A percentile compares a stretch with the other conserved stretches of the same genome.
Conservation (phyloP, 1,140 invertebrate genomes). For the Zophobas morio region DNA sequence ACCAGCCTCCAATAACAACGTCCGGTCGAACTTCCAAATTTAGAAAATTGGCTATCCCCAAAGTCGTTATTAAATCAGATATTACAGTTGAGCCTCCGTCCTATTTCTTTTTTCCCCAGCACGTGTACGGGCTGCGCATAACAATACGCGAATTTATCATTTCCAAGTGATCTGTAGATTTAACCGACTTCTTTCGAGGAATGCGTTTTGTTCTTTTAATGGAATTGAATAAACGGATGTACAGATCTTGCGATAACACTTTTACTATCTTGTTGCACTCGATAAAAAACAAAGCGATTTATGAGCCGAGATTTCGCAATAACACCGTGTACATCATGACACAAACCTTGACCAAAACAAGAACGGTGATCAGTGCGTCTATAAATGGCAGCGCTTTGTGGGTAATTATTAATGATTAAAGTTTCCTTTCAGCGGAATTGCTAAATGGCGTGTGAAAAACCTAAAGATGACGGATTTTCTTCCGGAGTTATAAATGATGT, state of each 20-base stretch:
- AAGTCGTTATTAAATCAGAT: too few relatives aligned
- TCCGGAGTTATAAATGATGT: neutral
- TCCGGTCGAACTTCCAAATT: too few relatives aligned
- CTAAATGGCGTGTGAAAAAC: constrained; percentile 2
- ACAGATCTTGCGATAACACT: constrained; percentile 11
- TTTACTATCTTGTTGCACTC: neutral
- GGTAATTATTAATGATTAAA: constrained; percentile 1
- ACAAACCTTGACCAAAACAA: neutral
- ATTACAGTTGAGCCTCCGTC: neutral
- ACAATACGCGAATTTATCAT: constrained; percentile 22
- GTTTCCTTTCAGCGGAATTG: neutral
- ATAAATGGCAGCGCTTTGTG: neutral
- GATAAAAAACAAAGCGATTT: constrained; percentile 4
- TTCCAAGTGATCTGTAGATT: constrained; percentile 23
- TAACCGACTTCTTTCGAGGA: constrained; percentile 23
- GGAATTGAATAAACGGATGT: constrained; percentile 32
- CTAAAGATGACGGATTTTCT: constrained; percentile 7
- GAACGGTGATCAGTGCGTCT: neutral
- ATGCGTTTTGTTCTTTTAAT: constrained; percentile 36
- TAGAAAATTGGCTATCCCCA: neutral
- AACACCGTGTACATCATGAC: constrained; percentile 6
- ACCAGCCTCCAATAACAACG: too few relatives aligned
- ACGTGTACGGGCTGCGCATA: neutral
- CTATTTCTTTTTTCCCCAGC: neutral
- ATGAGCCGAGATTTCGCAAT: neutral